Base-by-base conservation (phyloP, 2,797 vertebrate genomes). In the Amniataba percoides region DNA sequence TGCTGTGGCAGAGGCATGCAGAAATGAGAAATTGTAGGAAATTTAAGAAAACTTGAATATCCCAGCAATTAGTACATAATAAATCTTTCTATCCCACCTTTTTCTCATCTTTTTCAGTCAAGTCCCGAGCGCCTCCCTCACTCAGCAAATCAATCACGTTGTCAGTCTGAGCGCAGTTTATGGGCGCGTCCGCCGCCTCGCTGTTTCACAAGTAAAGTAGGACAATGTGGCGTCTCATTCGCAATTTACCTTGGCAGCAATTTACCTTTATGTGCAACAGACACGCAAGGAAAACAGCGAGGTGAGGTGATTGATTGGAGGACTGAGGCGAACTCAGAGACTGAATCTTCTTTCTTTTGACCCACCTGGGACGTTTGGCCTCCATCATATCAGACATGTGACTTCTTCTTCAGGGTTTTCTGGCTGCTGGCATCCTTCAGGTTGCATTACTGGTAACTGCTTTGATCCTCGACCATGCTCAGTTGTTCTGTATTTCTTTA, bases 161-260 rank as follows among this genome's bases (percentile, higher is more conserved):
- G 63, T 74, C 72, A 72, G 52, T 80, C 77, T 18, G 43, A 59
- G 68, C 18, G 31, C 14, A 66, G 34, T 42, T 73, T 40, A 12
- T 23, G 40, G 69, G 64, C 56, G 55, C 58, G 42, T 12, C 55
- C 15, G 0, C 52, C 21, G 43, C 15, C 21, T n/a, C 39, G 49
- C 25, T 18, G 42, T 27, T 71, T 52, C 48, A 27, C 21, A 25
- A 31, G 14, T 59, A 42, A 31, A 75, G 19, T 5, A 31, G 45
- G 45, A 14, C 31, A 27, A 8, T 59, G 9, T 16, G 31, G 43
- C 55, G 58, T n/a, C n/a, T n/a, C n/a, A n/a, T n/a, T n/a, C n/a
- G n/a, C n/a, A n/a, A n/a, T n/a, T n/a, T n/a, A n/a, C n/a, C n/a
- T n/a, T n/a, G n/a, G n/a, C n/a, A n/a, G n/a, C 45, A 39, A 4